Base-by-base conservation (phyloP, 1,140 invertebrate species). In the Nilaparvata lugens region DNA sequence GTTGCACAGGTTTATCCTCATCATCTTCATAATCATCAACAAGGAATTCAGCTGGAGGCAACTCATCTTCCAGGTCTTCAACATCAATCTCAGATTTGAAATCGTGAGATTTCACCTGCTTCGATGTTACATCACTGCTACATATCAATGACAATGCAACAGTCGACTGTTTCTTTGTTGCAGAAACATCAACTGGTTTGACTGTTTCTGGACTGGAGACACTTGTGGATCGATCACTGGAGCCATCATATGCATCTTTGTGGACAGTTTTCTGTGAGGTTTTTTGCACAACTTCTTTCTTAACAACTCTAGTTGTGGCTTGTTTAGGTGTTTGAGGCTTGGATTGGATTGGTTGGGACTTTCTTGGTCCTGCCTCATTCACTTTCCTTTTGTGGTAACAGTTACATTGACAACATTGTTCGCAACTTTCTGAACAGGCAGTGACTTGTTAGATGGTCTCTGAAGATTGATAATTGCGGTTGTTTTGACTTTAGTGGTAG, bases 401-500 rank as follows among this genome's bases (percentile, higher is more conserved):
- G 45, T 48, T 48, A 54, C 23, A 54, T 24, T 54, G 7, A 31
- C 16, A 21, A 54, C 19, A 54, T 18, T 54, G 21, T 9, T 24
- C 25, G 28, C 21, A 54, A 13, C 18, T 25, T 18, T 21, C 23
- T 25, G 52, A 18, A 25, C n/a, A 54, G 52, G 16, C 16, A 13
- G 55, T 52, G 56, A 31, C 9, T 52, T 54, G 21, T 28, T 19
- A 5, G 55, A 59, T 54, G 45, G 16, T 19, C 31, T 54, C 28
- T 55, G 25, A 2, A 56, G 11, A 25, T 38, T 60, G 51, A 52
- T 60, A 35, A 55, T 62, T 43, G 58, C 45, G n/a, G 57, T 57
- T 55, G 54, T 53, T 42, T 64, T 58, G 31, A 42, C 54, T 55
- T 73, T 75, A 24, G 74, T 69, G 71, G 78, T 81, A 19, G 40